Evolutionary conservation across 2,888 invertebrate species (phyloP), one percentile per base, ranked within the genome.

Genomic region (Arge pagana): DNA sequence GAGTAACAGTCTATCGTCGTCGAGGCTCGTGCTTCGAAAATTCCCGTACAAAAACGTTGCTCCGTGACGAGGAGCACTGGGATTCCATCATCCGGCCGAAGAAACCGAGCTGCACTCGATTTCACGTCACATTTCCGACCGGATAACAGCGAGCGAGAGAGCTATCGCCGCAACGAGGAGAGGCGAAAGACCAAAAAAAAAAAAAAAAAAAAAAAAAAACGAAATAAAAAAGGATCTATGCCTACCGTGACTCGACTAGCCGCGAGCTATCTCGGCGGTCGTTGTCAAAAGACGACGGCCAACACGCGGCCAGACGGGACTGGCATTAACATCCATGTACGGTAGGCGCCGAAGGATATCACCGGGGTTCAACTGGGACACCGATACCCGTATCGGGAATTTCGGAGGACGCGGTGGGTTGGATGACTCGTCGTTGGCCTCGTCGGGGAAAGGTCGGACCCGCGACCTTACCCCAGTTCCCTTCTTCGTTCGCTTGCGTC

Each of bases 401-500:
- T 50, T 54, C 55, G 65, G 64, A 70, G 68, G 68, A 70, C 70
- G 63, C 50, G 56, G 35, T 30, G 42, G 42, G 37, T 30, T 41
- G 50, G 52, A 55, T 48, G 56, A 42, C 54, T 57, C 53, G 58
- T 52, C 55, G 59, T 61, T 62, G 54, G 57, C 36, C n/a, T n/a
- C n/a, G n/a, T 42, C 23, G 28, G 28, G 55, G 48, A 64, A 64
- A 68, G 70, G 66, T 68, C 66, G 61, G 53, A 16, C 19, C 16
- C 54, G 55, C 63, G 68, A 69, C 70, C 71, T 72, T 71, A 72
- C 61, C 68, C 70, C 53, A 68, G 70, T 69, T 72, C 58, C 60
- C 23, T 37, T 39, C 28, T 37, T 39, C 28, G 10, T 10, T 7
- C 7, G 7, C 28, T 28, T 10, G 10, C 10, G 7, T 28, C 28